These are phyloP conservation scores for Psix sp. DNA, from an alignment of 1,140 invertebrate species.

Conservation along the genomic window DNA sequence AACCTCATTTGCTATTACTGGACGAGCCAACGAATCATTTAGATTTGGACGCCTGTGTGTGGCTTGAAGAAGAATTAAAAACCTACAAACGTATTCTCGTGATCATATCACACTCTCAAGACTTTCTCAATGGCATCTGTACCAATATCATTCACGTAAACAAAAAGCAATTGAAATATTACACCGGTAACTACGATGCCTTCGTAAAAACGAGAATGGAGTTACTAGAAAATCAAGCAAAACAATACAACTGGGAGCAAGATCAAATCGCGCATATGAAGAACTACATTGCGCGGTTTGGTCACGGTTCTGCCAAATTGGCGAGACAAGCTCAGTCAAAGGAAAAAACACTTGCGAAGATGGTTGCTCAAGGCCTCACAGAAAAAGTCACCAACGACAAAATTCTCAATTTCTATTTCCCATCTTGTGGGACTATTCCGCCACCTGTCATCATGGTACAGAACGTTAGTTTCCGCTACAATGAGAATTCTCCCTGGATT, in stretches of 20 bases:
- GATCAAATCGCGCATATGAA: conserved; percentile 99
- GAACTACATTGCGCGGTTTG: conserved; percentile 99
- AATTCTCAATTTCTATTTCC: conserved; percentile 95
- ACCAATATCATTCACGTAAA: conserved; percentile 99
- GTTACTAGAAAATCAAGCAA: conserved; percentile 98
- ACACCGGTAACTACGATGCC: conserved; percentile 97
- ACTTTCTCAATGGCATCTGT: conserved; percentile 99
- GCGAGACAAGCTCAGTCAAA: conserved; percentile 99
- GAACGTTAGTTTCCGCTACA: conserved; percentile 97
- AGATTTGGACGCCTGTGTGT: conserved; percentile 99
- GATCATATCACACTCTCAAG: conserved; percentile 99
- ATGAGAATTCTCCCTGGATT: conserved; percentile 90
- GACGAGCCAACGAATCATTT: conserved; percentile 99
- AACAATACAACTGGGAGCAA: conserved; percentile 99
- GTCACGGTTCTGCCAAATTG: conserved; percentile 98
- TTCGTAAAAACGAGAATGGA: conserved; percentile 91
- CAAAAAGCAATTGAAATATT: conserved; percentile 95
- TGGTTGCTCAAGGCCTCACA: conserved; percentile 98
- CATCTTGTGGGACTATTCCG: conserved; percentile 96
- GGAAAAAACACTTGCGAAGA: conserved; percentile 99
- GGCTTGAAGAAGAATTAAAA: conserved; percentile 98
- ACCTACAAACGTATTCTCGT: conserved; percentile 97
- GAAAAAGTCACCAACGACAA: conserved; percentile 96
- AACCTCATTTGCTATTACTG: conserved; percentile 95
- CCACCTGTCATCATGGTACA: conserved; percentile 99